Percentiles rank a stretch among this genome's conserved stretches.
Conservation (phyloP, 1,140 invertebrate species). For the Oedothorax gibbosus region DNA sequence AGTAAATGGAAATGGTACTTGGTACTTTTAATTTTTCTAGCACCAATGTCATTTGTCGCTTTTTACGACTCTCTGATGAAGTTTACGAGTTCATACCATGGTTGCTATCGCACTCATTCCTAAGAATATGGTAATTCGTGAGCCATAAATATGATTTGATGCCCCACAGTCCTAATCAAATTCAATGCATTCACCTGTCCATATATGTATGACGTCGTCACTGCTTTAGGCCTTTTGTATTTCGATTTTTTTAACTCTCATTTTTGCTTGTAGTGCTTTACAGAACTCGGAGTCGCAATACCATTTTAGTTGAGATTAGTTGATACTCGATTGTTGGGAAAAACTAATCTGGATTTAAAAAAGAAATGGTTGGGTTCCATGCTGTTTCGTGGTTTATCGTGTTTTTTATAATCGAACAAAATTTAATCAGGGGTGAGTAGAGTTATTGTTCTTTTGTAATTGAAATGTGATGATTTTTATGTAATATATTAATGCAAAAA, state of each 20-base stretch:
- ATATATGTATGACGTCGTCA: background rate
- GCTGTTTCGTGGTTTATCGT: too few relatives aligned
- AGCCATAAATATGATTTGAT: constrained; percentile 27
- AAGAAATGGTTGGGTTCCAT: too few relatives aligned
- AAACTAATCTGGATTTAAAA: too few relatives aligned
- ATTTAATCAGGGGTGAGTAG: too few relatives aligned
- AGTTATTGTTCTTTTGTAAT: too few relatives aligned
- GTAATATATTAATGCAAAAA: too few relatives aligned
- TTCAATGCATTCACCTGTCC: constrained; percentile 37
- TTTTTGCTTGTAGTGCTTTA: background rate
- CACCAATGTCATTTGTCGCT: background rate
- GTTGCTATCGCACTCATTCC: background rate
- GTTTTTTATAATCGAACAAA: too few relatives aligned
- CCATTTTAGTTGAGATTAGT: too few relatives aligned
- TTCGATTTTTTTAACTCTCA: constrained; percentile 11
- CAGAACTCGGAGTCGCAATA: too few relatives aligned
- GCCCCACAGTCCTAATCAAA: constrained; percentile 10
- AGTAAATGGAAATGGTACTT: background rate
- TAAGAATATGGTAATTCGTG: constrained; percentile 15
- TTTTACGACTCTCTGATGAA: background rate
- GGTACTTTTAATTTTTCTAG: background rate
- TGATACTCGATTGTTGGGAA: too few relatives aligned
- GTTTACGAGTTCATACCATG: constrained; percentile 9
- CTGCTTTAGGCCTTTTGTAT: background rate
- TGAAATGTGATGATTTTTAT: too few relatives aligned